These are phyloP conservation scores for Botia almorhae DNA, from an alignment of 2,797 vertebrate species.

Conservation along the genomic window DNA sequence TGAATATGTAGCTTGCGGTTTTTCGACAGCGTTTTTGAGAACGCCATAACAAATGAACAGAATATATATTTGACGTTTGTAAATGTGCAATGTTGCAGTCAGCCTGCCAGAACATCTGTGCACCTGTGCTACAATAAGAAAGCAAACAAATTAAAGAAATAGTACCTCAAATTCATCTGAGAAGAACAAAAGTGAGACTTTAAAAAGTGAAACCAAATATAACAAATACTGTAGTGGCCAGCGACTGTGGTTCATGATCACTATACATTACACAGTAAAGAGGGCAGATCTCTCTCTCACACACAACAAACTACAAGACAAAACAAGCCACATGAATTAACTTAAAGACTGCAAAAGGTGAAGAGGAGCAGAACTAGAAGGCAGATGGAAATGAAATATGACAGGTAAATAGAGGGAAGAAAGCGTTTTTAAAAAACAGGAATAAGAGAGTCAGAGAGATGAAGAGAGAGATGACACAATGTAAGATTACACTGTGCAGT, in stretches of 20 bases:
- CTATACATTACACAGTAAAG: not conserved
- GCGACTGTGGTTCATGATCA: not conserved
- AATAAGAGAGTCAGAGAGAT: conserved; percentile 62
- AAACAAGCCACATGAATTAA: conserved; percentile 7
- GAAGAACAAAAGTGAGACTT: not conserved
- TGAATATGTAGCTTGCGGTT: conserved; percentile 23
- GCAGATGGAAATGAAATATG: conserved; percentile 56
- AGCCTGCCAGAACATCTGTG: conserved; percentile 1
- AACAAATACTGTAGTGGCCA: not conserved
- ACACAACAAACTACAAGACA: conserved; percentile 10
- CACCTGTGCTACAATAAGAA: not conserved
- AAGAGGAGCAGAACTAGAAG: conserved; percentile 32
- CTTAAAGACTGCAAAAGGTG: conserved; percentile 21
- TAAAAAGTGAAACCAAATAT: not conserved
- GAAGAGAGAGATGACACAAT: conserved; percentile 63
- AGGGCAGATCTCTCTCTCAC: not conserved
- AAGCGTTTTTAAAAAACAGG: conserved; percentile 35
- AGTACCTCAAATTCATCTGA: no score
- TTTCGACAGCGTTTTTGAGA: conserved; percentile 20
- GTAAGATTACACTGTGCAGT: conserved; percentile 75
- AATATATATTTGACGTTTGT: conserved; percentile 1
- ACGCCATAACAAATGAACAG: conserved; percentile 17
- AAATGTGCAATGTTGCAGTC: conserved; percentile 21
- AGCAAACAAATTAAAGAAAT: not conserved
- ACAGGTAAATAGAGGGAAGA: conserved; percentile 10